Conservation (phyloP, 1,140 invertebrate genomes). For the Bradysia coprophila region DNA sequence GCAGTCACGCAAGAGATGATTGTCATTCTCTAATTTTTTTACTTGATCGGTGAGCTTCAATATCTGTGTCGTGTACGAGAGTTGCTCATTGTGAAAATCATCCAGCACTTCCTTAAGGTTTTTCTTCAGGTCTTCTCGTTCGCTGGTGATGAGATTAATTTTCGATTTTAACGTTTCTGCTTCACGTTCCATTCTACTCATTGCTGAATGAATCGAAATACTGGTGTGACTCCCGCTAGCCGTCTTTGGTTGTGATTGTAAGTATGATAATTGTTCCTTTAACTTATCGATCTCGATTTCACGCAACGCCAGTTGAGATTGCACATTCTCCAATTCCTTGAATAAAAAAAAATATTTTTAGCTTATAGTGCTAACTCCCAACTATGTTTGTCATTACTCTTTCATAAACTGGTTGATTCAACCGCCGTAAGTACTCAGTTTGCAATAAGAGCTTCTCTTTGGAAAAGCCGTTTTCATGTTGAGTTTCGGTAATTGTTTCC, state of each 20-base stretch:
- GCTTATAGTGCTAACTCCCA: too few species aligned
- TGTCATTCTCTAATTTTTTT: too few species aligned
- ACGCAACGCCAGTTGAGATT: background rate
- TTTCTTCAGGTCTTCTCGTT: too few species aligned
- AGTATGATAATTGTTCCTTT: too few species aligned
- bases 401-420: background rate
- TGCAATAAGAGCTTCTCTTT: slow-evolving; percentile 20
- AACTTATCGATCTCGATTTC: too few species aligned
- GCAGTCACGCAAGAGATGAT: too few species aligned
- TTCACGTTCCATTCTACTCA: slow-evolving; percentile 15
- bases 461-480: background rate
- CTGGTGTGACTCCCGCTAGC: background rate
- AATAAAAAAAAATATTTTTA: background rate
- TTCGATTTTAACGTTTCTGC: slow-evolving; percentile 16
- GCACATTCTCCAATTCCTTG: background rate
- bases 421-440: slow-evolving; percentile 17
- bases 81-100: too few species aligned
- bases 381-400: too few species aligned
- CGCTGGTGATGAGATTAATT: slow-evolving; percentile 9
- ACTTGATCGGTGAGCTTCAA: too few species aligned
- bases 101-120: too few species aligned
- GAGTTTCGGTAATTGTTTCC: background rate
- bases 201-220: slow-evolving; percentile 12
- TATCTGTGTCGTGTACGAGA: too few species aligned
- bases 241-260: too few species aligned